phyloP scores from a whole-genome alignment of 2,888 invertebrate species.

The Eustalomyia histrio region DNA sequence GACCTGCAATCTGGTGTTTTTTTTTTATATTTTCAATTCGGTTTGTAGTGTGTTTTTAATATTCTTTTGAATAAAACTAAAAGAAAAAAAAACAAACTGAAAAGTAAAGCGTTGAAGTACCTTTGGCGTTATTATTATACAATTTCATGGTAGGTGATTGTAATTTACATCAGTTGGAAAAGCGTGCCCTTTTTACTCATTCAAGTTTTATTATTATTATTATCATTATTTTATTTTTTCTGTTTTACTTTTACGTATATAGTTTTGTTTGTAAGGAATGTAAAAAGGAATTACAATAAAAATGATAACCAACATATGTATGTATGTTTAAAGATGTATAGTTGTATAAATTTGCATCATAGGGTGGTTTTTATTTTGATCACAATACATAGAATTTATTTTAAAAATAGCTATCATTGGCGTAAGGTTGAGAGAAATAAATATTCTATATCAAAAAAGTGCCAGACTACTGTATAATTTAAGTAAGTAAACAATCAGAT shows the following conservation, averaged over 20 bases:
- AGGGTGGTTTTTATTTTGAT: no score
- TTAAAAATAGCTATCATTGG: no score
- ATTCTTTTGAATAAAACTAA: background rate
- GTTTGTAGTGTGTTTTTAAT: background rate
- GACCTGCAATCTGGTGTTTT: background rate
- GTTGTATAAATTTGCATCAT: no score
- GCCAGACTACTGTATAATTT: background rate
- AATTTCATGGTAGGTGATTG: conserved; percentile 23
- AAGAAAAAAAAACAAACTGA: background rate
- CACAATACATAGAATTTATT: no score
- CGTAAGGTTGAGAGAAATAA: background rate
- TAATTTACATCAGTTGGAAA: conserved; percentile 23
- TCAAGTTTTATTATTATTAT: background rate
- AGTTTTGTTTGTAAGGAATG: background rate
- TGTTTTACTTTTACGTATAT: background rate
- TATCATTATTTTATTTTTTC: no score
- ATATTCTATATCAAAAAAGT: background rate
- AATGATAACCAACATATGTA: background rate
- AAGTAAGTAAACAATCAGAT: background rate
- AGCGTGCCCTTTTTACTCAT: background rate
- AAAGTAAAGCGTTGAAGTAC: background rate
- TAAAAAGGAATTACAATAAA: background rate
- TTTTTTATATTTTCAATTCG: background rate
- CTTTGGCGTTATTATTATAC: conserved; percentile 3
- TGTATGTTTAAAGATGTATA: no score